Evolutionary conservation across 2,888 invertebrate genomes (phyloP), one percentile per base, ranked within the genome.

Genomic region (Apamea anceps): DNA sequence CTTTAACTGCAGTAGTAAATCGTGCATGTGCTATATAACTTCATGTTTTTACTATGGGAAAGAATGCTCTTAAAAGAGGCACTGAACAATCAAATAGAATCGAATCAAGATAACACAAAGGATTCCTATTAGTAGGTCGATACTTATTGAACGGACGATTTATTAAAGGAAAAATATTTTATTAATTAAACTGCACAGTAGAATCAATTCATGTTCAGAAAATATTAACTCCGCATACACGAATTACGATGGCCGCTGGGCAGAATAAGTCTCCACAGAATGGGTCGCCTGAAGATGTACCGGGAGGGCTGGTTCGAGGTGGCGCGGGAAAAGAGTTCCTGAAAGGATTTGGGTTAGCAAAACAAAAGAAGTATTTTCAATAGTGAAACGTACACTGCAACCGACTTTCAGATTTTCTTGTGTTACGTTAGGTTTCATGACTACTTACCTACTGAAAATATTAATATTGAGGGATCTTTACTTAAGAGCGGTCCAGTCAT

Each of bases 21-120:
- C 84, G 85, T 87, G 79, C 75, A 85, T 82, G 79, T 75, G 73
- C 71, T 85, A 74, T 87, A 88, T 76, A 79, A 75, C 51, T 79
- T 85, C 73, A 81, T 79, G 86, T 87, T 90, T 88, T 89, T 82
- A 80, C 81, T 91, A 90, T 93, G 93, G 91, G 93, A 92, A 92
- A 91, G 90, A 91, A 91, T 90, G 91, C 90, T 82, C 90, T 93
- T 89, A 92, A 92, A 88, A 87, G 79, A 87, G 72, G 88, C 80
- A 90, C 88, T 82, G 82, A 90, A 89, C 88, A 89, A 86, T 90
- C 90, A 88, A 90, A 89, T 89, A 86, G 87, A 88, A 88, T 89
- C 87, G 86, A 90, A 90, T 90, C 85, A 90, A 89, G 88, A 87
- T 89, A 87, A 87, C 81, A 87, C 81, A 84, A 82, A 85, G 75